Evolutionary conservation across 2,113 vertebrate genomes (phyloP), one percentile per base, ranked within the genome.

Genomic region (Oostethus manadensis): DNA sequence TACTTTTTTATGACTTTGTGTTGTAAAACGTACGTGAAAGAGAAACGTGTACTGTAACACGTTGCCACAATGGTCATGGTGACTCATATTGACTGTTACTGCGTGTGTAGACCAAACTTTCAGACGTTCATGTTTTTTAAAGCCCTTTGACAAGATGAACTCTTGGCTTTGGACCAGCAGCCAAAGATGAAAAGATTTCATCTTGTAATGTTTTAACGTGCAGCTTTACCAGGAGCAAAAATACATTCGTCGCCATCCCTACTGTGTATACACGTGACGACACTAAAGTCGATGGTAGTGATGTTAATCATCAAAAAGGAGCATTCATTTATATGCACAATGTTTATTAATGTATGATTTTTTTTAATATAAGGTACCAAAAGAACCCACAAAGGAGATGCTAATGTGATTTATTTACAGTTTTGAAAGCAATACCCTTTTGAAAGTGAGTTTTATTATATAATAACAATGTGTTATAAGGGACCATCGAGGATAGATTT

Each of bases 1-100:
- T 50, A 45, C 56, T 74, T 87, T 88, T 88, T 86, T 87, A 86
- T 82, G 66, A 78, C 60, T 80, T 79, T 47, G 66, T 84, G 83
- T 75, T 80, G 46, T 82, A 82, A 73, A 74, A 73, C 1, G 49
- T 84, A 60, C 64, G 73, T 81, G 76, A 69, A 74, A 42, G 35
- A 77, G 35, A 77, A 33, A 53, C 59, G 44, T 57, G 56, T 80
- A 47, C 58, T 45, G 58, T 76, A 45, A 73, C 58, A 73, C 60
- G 4, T 68, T 47, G 61, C 79, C 61, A 53, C 55, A 62, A 55
- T 78, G 88, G 88, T 89, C 86, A 82, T 69, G 86, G 85, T 64
- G 87, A 85, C 85, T 35, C 82, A 60, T 72, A 70, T 81, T 75
- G 51, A 79, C 66, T 81, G 75, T 84, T 70, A 77, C 83, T 76